Percentiles rank a stretch among this genome's conserved stretches.
phyloP scores from a whole-genome alignment of 2,888 invertebrate genomes.

The Aphodius granarius region DNA sequence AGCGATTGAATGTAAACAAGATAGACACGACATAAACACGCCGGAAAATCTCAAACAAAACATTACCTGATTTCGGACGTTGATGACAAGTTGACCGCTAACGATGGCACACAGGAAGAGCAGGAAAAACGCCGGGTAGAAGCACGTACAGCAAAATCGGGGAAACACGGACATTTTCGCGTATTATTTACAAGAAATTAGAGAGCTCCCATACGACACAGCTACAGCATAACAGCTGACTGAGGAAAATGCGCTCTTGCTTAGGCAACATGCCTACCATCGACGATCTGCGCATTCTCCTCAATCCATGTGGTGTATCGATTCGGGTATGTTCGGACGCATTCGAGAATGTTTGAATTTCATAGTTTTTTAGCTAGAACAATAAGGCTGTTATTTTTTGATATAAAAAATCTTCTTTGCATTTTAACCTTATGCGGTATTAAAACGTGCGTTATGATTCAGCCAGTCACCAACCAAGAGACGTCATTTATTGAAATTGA shows the following conservation, averaged over 20 bases:
- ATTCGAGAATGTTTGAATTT: constrained; percentile 7
- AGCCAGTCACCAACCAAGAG: too few species aligned
- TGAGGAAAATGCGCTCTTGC: constrained; percentile 37
- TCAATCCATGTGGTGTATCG: constrained; percentile 26
- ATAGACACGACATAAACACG: not conserved
- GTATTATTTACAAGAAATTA: constrained; percentile 33
- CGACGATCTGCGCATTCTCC: constrained; percentile 23
- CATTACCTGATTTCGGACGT: constrained; percentile 51
- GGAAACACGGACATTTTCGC: constrained; percentile 31
- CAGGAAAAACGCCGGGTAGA: constrained; percentile 6
- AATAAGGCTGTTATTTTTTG: too few species aligned
- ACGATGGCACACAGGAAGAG: constrained; percentile 38
- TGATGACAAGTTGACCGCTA: constrained; percentile 47
- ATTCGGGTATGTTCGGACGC: constrained; percentile 23
- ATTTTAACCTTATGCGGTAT: too few species aligned
- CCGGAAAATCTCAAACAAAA: not conserved
- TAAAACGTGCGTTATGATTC: too few species aligned
- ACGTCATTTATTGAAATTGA: too few species aligned
- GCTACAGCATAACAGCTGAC: constrained; percentile 39
- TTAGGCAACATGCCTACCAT: constrained; percentile 25
- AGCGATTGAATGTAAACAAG: not conserved
- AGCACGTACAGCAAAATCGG: constrained; percentile 18
- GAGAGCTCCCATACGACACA: constrained; percentile 30
- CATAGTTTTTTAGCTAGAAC: not conserved
- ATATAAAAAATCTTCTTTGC: too few species aligned